These are phyloP conservation scores for Monomorium pharaonis DNA, from an alignment of 1,140 invertebrate genomes.

Conservation along the genomic window DNA sequence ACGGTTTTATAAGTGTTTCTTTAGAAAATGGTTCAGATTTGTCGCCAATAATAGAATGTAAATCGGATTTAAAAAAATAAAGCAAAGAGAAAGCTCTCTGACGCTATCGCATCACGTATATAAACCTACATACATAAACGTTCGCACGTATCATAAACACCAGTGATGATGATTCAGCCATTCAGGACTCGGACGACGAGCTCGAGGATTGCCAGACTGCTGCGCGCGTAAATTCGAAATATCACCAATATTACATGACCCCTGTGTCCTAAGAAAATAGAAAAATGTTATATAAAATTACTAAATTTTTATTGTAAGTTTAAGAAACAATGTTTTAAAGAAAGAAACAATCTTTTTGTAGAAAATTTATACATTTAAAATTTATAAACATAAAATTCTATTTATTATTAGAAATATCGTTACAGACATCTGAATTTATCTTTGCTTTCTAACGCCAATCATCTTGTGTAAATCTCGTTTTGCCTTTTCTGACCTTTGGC, in stretches of 20 bases:
- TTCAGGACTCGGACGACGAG: too few relatives aligned
- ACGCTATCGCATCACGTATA: too few relatives aligned
- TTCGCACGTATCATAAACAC: too few relatives aligned
- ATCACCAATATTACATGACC: not conserved
- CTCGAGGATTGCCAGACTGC: not conserved
- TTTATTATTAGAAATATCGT: too few relatives aligned
- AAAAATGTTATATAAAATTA: not conserved
- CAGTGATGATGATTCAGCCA: not conserved
- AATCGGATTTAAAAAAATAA: too few relatives aligned
- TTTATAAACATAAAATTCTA: too few relatives aligned
- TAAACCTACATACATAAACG: not conserved
- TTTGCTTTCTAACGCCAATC: constrained; percentile 87
- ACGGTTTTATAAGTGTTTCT: too few relatives aligned
- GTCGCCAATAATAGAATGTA: too few relatives aligned
- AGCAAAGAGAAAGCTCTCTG: too few relatives aligned
- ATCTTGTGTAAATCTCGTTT: constrained; percentile 87
- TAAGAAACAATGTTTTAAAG: not conserved
- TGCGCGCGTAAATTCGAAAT: not conserved
- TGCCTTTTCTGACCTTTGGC: constrained; percentile 88
- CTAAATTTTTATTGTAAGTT: too few relatives aligned
- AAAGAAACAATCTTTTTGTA: not conserved
- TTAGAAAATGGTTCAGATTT: too few relatives aligned
- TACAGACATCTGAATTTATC: constrained; percentile 79
- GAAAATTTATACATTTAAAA: not conserved
- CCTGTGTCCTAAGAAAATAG: not conserved